phyloP scores from a whole-genome alignment of 2,113 vertebrate genomes.

The Eulacestoma nigropectus region DNA sequence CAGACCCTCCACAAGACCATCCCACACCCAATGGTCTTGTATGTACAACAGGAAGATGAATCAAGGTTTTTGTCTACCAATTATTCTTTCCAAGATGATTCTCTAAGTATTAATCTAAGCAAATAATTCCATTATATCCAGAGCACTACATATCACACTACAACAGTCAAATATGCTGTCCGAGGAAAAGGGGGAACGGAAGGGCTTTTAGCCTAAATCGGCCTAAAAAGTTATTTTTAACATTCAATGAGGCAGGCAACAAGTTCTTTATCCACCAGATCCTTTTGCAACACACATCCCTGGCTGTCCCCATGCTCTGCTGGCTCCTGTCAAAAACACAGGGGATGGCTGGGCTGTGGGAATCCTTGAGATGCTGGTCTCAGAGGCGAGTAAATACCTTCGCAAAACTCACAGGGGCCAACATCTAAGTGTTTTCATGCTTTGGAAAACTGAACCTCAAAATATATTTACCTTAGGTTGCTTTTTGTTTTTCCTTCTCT shows the following conservation, averaged over 20 bases:
- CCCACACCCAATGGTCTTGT: neutral
- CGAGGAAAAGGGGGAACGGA: neutral
- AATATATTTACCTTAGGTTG: neutral
- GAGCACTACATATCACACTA: neutral
- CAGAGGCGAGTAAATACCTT: neutral
- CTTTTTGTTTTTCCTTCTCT: neutral
- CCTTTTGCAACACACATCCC: neutral
- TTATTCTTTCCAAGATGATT: neutral
- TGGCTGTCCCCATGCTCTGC: neutral
- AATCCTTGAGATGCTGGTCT: neutral
- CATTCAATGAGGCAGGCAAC: neutral
- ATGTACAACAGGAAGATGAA: neutral
- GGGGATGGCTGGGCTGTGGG: accelerated
- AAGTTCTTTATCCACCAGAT: neutral
- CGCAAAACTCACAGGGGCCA: neutral
- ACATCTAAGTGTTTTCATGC: neutral
- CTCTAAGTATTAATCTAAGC: neutral
- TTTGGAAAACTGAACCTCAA: neutral
- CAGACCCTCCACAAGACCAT: neutral
- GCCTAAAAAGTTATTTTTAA: neutral
- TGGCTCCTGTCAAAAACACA: neutral
- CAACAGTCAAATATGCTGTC: neutral
- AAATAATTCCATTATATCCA: neutral
- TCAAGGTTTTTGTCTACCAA: neutral
- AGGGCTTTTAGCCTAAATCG: neutral